Base-by-base conservation (phyloP, 2,113 vertebrate species). In the Pipa parva region DNA sequence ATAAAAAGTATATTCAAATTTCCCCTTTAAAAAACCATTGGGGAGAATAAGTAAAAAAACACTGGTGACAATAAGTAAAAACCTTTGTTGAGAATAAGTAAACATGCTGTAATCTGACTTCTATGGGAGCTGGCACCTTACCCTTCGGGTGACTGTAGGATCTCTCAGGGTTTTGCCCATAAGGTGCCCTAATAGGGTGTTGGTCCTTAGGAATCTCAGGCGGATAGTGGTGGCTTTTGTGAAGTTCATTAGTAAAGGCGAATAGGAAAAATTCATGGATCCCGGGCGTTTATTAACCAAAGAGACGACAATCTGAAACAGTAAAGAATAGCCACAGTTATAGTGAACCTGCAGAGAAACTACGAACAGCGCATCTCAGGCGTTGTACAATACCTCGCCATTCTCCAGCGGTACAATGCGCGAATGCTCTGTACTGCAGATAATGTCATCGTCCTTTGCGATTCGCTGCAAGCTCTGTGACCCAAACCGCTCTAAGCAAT, bases 211-310 rank as follows among this genome's bases (percentile, higher is more conserved):
- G 77, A 99, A 98, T 22, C 94, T 92, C 58, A 99, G 87, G 0
- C 91, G 78, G 80, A 99, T 94, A 77, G 91, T 95, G 71, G 96
- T 99, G 78, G 97, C 97, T 77, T 97, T 98, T 1, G 97, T 99
- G 84, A 99, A 99, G 10, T 96, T 91, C 13, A 94, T 85, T 52
- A 99, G 86, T 1, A 94, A 84, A 0, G 95, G 95, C 0, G 97
- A 99, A 74, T 94, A 97, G 25, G 97, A 97, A 83, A 99, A 99
- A 76, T 99, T 99, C 92, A 90, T 87, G 45, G 97, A 93, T 3
- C 97, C 97, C 0, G 96, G 96, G 5, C 97, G 93, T 2, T 95
- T 93, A 0, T 97, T 98, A 17, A 98, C 97, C 87, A 99, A 75
- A 5, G 97, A 98, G 24, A 99, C 94, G 5, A 98, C 96, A 2